Evolutionary conservation across 2,113 vertebrate species (phyloP), one percentile per base, ranked within the genome.

Genomic region (Meles meles): DNA sequence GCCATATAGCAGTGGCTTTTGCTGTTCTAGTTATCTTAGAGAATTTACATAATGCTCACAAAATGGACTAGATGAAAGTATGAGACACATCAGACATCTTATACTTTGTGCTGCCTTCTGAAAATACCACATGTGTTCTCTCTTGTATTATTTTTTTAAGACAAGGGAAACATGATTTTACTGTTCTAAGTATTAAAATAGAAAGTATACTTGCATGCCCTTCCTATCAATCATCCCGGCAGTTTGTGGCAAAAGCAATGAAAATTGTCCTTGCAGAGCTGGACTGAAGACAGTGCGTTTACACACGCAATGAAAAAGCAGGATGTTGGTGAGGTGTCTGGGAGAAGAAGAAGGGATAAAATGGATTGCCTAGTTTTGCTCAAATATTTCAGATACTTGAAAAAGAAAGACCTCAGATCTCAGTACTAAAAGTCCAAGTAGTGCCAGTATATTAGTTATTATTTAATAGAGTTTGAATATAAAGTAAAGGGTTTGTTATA

Each of bases 91-190:
- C 3, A 29, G 5, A 37, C 39, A 31, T 11, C 77, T 57, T 86
- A n/a, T 37, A 20, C 7, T n/a, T 34, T 14, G 0, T 1, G 23
- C 18, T 13, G 13, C 17, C 13, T 15, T 25, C 3, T 59, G 39
- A 49, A 71, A 88, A 49, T 13, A 81, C 9, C 11, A 11, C 34
- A 0, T 8, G 34, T 39, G 5, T 59, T 59, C 5, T 57, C 4
- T 31, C 44, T 25, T 55, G 8, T 5, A 14, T 59, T 27, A 47
- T 18, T 44, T 72, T 92, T 9, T 14, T 37, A 44, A 57, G 29
- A 59, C 13, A 23, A 9, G 23, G 49, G 11, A 13, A 42, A n/a
- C 21, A 37, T 37, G 10, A 4, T 31, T n/a, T n/a, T 67, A 74
- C 39, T 29, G 15, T 49, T 37, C 4, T 31, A 39, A 37, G 14